A percentile compares a stretch with the other conserved stretches of the same genome.
These are phyloP conservation scores for Heliconius aoede DNA, from an alignment of 2,888 invertebrate genomes.

Conservation along the genomic window DNA sequence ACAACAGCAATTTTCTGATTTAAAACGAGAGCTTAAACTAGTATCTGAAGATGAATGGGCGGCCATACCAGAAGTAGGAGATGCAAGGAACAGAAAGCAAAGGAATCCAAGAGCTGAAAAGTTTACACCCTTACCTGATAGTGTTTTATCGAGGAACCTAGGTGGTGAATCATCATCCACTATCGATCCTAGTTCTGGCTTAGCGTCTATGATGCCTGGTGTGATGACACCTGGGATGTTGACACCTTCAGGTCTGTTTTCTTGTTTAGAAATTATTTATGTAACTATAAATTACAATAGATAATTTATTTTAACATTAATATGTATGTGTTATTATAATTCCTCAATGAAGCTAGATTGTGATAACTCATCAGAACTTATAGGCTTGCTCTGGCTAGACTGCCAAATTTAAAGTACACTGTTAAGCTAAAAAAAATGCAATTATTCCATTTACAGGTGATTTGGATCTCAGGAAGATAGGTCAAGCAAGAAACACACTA, in stretches of 20 bases:
- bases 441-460: slow-evolving; percentile 82
- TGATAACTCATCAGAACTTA: too few relatives aligned
- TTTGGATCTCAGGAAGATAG: slow-evolving; percentile 98
- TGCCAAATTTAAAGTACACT: neutral
- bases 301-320: neutral
- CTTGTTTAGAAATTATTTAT: too few relatives aligned
- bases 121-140: slow-evolving; percentile 98
- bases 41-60: slow-evolving; percentile 98
- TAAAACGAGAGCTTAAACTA: slow-evolving; percentile 92
- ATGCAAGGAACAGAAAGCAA: slow-evolving; percentile 97
- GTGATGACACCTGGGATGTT: slow-evolving; percentile 94
- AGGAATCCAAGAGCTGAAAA: slow-evolving; percentile 97
- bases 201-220: slow-evolving; percentile 94
- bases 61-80: slow-evolving; percentile 99
- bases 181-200: slow-evolving; percentile 92
- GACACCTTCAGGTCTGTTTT: slow-evolving; percentile 88
- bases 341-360: too few relatives aligned
- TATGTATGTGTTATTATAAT: neutral
- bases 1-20: slow-evolving; percentile 99
- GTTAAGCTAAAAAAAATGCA: neutral
- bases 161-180: slow-evolving; percentile 91
- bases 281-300: too few relatives aligned
- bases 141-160: slow-evolving; percentile 93
- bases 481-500: slow-evolving; percentile 98
- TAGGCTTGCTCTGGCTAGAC: too few relatives aligned